Evolutionary conservation across 2,113 vertebrate species (phyloP), one percentile per base, ranked within the genome.

Genomic region (Muscicapa adusta): DNA sequence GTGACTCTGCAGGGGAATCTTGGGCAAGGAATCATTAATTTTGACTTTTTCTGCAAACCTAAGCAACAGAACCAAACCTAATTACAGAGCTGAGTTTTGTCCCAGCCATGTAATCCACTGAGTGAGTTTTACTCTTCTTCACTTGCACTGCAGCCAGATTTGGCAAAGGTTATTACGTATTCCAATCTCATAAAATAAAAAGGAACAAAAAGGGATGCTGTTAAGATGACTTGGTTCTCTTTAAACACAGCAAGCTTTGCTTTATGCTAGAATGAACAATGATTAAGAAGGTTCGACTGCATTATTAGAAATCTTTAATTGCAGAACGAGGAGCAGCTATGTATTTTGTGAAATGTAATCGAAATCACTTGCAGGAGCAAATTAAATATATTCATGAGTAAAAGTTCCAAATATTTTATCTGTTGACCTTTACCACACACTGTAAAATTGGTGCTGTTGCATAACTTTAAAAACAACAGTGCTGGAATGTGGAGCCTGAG

Each of bases 301-400:
- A 83, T 95, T 96, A 97, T 96, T 97, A 93, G 70, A 73, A 96
- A 94, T 79, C 91, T 92, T 95, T 96, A 97, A 96, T 96, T 96
- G 92, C 87, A 93, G 85, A 96, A 80, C 8, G 36, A 92, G 77
- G 78, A 87, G 80, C 53, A 85, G 91, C 72, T 86, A 92, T 91
- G 87, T 85, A 75, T 95, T 96, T 85, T 89, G 92, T 75, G 84
- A 96, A 97, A 96, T 80, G 79, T 61, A 96, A 85, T 91, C 22
- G 0, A 96, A 97, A 96, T 91, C 14, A 89, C 92, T 96, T 58
- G 42, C 91, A 86, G 89, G 31, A 95, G 57, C 74, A 91, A 97
- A 95, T 96, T 87, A 94, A 96, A 96, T 95, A 94, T 94, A 97
- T 97, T 96, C 79, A 96, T 93, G 96, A 96, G 89, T 36, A 83